Percentiles rank a stretch among this genome's conserved stretches.
Evolutionary conservation across 2,888 invertebrate genomes (phyloP).

Genomic region (Timema podura): DNA sequence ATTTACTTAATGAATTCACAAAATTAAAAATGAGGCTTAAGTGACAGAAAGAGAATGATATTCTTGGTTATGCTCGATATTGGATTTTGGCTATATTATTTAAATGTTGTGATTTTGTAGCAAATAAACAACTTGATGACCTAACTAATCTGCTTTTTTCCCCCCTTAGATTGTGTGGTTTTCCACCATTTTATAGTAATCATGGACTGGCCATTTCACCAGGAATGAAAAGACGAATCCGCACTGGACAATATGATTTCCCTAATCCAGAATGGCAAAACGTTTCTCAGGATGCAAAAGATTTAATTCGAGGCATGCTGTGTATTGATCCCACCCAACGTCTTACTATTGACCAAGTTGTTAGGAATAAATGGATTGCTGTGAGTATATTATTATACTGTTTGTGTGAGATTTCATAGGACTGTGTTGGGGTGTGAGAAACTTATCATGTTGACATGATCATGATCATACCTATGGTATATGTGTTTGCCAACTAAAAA

Average conservation of each 20-base stretch:
- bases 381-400: slow-evolving; percentile 49
- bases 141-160: neutral
- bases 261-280: slow-evolving; percentile 94
- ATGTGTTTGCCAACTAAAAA: no score
- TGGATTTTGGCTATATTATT: neutral
- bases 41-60: no score
- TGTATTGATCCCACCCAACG: slow-evolving; percentile 90
- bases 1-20: no score
- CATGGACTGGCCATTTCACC: slow-evolving; percentile 97
- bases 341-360: slow-evolving; percentile 85
- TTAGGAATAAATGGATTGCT: slow-evolving; percentile 82
- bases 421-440: no score
- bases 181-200: slow-evolving; percentile 98
- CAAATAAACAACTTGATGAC: neutral
- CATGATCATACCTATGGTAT: no score
- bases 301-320: slow-evolving; percentile 89
- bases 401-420: no score
- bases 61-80: no score
- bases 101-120: neutral
- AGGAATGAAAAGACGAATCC: slow-evolving; percentile 96
- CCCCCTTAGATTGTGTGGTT: slow-evolving; percentile 75
- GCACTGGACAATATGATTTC: slow-evolving; percentile 95
- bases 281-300: slow-evolving; percentile 92
- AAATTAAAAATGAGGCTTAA: no score
- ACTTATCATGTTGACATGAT: no score